phyloP scores from a whole-genome alignment of 2,888 invertebrate species.

The Endotricha flammealis region DNA sequence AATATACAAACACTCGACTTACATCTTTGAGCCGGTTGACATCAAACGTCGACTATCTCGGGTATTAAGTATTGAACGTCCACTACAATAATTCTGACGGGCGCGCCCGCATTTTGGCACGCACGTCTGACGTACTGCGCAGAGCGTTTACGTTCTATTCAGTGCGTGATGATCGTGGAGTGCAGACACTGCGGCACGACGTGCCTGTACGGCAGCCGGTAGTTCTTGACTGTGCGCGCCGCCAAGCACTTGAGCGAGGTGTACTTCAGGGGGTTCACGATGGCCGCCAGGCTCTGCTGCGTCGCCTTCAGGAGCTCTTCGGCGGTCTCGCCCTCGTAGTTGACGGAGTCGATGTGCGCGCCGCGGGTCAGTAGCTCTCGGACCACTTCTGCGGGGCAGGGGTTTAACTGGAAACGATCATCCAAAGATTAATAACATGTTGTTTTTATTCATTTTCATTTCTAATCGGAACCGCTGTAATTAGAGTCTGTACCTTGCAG shows the following conservation, averaged over 20 bases:
- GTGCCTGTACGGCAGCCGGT: constrained; percentile 81
- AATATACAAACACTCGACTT: too few relatives aligned
- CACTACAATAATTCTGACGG: too few relatives aligned
- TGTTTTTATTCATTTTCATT: too few relatives aligned
- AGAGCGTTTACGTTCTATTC: constrained; percentile 21
- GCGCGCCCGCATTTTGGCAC: too few relatives aligned
- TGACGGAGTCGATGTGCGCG: constrained; percentile 90
- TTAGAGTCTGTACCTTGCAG: constrained; percentile 75
- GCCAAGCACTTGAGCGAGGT: constrained; percentile 91
- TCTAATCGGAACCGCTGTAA: not conserved
- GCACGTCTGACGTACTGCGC: constrained; percentile 1
- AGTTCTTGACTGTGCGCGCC: constrained; percentile 86
- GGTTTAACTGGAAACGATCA: constrained; percentile 57
- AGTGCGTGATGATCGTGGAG: constrained; percentile 66
- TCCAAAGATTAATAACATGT: too few relatives aligned
- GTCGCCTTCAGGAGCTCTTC: constrained; percentile 79
- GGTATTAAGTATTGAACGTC: too few relatives aligned
- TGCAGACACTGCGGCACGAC: constrained; percentile 75
- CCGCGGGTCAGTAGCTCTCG: constrained; percentile 86
- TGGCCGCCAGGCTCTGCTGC: constrained; percentile 80
- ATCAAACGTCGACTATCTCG: too few relatives aligned
- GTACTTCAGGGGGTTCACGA: constrained; percentile 87
- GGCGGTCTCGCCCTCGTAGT: constrained; percentile 87
- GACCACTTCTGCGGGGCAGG: constrained; percentile 84
- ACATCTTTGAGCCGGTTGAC: too few relatives aligned